These are phyloP conservation scores for Limnephilus marmoratus DNA, from an alignment of 2,888 invertebrate genomes.

Conservation along the genomic window DNA sequence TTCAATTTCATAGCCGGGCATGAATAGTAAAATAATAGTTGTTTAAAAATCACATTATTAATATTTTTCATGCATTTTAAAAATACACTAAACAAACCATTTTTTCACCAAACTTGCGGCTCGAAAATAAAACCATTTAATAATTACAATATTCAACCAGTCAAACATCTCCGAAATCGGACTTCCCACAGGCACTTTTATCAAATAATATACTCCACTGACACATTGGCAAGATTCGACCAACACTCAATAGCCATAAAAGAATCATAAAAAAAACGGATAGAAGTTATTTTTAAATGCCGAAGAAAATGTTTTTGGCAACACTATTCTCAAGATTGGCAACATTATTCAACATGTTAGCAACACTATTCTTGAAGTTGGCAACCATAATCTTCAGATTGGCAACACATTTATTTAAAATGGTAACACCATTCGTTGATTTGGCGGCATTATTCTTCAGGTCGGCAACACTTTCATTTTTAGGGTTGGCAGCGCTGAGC, in stretches of 20 bases:
- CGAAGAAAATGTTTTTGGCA: not conserved
- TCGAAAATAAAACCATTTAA: not conserved
- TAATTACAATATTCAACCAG: slow-evolving; percentile 13
- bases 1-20: not conserved
- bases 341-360: not conserved
- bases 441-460: slow-evolving; percentile 36
- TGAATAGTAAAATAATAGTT: not conserved
- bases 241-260: slow-evolving; percentile 26
- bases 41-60: not conserved
- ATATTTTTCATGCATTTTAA: not conserved
- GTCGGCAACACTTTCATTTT: not conserved
- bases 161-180: slow-evolving; percentile 41
- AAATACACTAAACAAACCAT: not conserved
- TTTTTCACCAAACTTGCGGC: not conserved
- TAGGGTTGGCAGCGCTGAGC: slow-evolving; percentile 53
- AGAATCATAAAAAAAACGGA: slow-evolving; percentile 14
- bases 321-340: not conserved
- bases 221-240: slow-evolving; percentile 19
- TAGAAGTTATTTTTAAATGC: slow-evolving; percentile 5
- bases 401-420: not conserved
- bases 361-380: not conserved
- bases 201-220: slow-evolving; percentile 31
- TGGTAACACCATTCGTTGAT: not conserved
- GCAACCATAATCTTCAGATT: not conserved
- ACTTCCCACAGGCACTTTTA: slow-evolving; percentile 51